Conservation (phyloP, 2,888 invertebrate species). For the Nasonovia ribisnigri region DNA sequence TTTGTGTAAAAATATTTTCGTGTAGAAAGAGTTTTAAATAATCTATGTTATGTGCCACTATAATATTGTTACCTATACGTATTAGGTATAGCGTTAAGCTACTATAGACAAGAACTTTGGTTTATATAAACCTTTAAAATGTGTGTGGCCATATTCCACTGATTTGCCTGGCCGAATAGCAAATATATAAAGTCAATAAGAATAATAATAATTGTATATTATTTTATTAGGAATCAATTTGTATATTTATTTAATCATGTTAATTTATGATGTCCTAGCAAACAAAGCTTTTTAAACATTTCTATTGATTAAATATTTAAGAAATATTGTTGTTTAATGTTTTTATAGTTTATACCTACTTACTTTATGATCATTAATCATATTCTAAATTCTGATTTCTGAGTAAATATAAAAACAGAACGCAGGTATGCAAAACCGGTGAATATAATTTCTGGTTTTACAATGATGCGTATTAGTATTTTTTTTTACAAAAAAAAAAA, state of each 20-base stretch:
- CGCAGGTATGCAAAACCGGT: not conserved
- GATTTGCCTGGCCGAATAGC: not conserved
- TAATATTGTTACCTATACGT: not conserved
- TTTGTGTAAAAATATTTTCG: not conserved
- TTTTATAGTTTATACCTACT: not conserved
- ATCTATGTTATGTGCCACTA: not conserved
- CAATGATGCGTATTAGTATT: not conserved
- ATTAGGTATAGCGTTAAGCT: not conserved
- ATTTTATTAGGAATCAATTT: not conserved
- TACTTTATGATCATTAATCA: not conserved
- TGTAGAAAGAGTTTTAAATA: not conserved
- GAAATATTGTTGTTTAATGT: not conserved
- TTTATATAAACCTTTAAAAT: not conserved
- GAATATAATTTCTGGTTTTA: not conserved
- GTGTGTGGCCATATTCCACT: not conserved
- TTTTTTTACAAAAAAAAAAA: not conserved
- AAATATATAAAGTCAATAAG: not conserved
- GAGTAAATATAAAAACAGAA: not conserved
- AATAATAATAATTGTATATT: not conserved
- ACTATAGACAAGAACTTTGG: not conserved
- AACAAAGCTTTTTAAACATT: not conserved
- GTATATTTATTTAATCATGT: not conserved
- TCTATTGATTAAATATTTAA: not conserved
- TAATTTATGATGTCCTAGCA: not conserved
- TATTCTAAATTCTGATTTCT: not conserved